Base-by-base conservation (phyloP, 2,113 vertebrate species). In the Calypte anna region DNA sequence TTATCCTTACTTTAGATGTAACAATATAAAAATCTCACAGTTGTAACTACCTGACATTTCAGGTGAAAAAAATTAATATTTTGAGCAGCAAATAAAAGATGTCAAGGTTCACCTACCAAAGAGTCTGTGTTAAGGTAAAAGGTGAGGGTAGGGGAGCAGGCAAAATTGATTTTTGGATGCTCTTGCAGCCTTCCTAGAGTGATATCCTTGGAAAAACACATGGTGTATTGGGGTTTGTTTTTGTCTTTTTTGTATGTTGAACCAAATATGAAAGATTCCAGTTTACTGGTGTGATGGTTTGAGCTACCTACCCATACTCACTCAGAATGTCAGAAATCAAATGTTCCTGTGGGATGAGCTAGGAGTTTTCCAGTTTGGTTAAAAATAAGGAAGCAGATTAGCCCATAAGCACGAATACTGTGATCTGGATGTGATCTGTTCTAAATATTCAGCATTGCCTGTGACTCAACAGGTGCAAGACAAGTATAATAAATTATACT, bases 131-230 rank as follows among this genome's bases (percentile, higher is more conserved):
- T 63, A 31, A 78, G 24, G 8, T 86, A 36, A 63, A 64, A 8
- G 6, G 30, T 20, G 18, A 3, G 21, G 23, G 10, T 43, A 33
- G 28, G 11, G 9, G 24, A 59, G 22, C 64, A 51, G 44, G 50
- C 12, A 69, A 61, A 72, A 27, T 3, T 61, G 9, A 16, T 44
- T 59, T 82, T 54, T 55, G 6, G 36, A 38, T 70, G 28, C 31
- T 66, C 21, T 43, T 2, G 6, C 31, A 64, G 19, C 13, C 10
- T 23, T 61, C 9, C 9, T 88, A 51, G 50, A 33, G 33, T 57
- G 43, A 59, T 12, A 18, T 53, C 12, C 8, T 48, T 53, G 24
- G 33, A 58, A 82, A 66, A 58, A 12, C 0, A 2, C 0, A 1
- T 21, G 9, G 24, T 6, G 2, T 40, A 30, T 33, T 77, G 21